Conservation (phyloP, 2,113 vertebrate species). For the Atrichornis clamosus region DNA sequence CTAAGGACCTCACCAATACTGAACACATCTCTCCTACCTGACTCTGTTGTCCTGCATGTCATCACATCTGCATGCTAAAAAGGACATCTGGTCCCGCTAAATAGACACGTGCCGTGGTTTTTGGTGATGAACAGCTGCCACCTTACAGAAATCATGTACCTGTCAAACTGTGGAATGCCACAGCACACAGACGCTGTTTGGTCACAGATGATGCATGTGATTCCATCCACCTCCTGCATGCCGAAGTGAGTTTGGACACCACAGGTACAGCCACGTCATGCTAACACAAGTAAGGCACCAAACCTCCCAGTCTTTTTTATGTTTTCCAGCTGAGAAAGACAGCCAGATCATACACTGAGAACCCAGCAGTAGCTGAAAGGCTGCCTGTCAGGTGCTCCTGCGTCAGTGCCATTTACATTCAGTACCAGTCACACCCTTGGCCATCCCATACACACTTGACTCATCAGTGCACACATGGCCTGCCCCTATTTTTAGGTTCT, state of each 20-base stretch:
- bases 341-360: neutral
- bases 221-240: neutral
- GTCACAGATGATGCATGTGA: neutral
- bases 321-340: neutral
- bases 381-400: neutral
- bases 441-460: neutral
- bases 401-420: neutral
- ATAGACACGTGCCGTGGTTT: rapidly evolving
- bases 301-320: neutral
- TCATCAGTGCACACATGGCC: neutral
- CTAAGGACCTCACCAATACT: rapidly evolving
- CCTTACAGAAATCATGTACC: rapidly evolving
- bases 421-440: neutral
- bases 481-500: neutral
- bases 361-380: neutral
- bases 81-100: neutral
- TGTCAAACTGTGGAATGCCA: neutral
- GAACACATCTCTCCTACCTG: neutral
- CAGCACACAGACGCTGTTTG: rapidly evolving
- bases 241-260: rapidly evolving
- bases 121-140: neutral
- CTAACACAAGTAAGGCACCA: neutral
- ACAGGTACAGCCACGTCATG: rapidly evolving
- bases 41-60: neutral
- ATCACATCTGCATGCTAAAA: neutral